Conservation (phyloP, 92 coral and sea anemone species). For the Parazoanthus swiftii region DNA sequence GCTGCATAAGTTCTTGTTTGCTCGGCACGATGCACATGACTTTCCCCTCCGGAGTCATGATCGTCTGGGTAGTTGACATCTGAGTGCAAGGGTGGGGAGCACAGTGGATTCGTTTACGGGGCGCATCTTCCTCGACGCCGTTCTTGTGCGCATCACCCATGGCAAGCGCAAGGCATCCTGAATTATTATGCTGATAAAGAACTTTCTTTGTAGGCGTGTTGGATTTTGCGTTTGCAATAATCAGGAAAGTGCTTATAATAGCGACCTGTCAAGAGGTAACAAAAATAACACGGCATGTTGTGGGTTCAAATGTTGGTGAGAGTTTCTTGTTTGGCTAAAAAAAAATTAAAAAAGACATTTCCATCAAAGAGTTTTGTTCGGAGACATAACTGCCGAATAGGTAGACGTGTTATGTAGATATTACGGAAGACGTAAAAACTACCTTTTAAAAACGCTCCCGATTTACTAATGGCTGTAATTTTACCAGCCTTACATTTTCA, state of each 20-base stretch:
- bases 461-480: too few relatives aligned
- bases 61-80: conserved; percentile 7
- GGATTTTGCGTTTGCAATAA: not conserved
- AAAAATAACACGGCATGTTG: not conserved
- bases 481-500: too few relatives aligned
- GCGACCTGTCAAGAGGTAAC: not conserved
- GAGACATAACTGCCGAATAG: too few relatives aligned
- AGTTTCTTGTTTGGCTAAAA: too few relatives aligned
- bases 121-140: not conserved
- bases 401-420: too few relatives aligned
- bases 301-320: not conserved
- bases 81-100: conserved; percentile 5
- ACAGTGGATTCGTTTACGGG: not conserved
- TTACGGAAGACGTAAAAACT: too few relatives aligned
- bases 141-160: not conserved
- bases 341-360: too few relatives aligned
- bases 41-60: not conserved
- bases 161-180: not conserved
- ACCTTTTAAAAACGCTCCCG: too few relatives aligned
- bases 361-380: too few relatives aligned
- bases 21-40: conserved; percentile 21
- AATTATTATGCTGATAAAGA: not conserved
- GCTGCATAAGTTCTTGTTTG: not conserved
- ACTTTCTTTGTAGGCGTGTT: not conserved
- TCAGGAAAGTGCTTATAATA: not conserved